Base-by-base conservation (phyloP, 2,888 invertebrate genomes). In the Beris chalybata region DNA sequence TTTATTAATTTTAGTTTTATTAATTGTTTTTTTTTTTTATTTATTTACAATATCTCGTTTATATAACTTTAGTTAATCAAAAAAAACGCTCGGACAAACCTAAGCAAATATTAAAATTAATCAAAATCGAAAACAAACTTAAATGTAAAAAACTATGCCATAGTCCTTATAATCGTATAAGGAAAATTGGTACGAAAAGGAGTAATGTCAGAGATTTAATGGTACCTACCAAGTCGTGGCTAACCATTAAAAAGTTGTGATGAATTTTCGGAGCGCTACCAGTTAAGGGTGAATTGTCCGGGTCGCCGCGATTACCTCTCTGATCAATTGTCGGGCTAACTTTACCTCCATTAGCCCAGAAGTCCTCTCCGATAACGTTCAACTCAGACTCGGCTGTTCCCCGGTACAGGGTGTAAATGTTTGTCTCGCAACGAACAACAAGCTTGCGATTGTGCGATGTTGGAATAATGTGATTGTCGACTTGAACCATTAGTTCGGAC, bases 261-360 rank as follows among this genome's bases (percentile, higher is more conserved):
- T 61, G 61, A 5, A 32, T 38, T 12, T 45, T 56, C 5, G 22
- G 50, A 11, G 64, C 44, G 43, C 65, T 59, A 6, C 70, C 72
- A 2, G 70, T 71, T 54, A 72, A 59, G 47, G 71, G 70, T 53
- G 72, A 72, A 61, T 72, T 71, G 52, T 71, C 72, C 3, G 72
- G 72, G 66, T 72, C 72, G 5, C 72, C 72, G 13, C 69, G 68
- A 65, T 70, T 67, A 22, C 72, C 69, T 2, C 72, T 68, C 57
- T 71, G 72, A 65, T 71, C 72, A 2, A 69, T 71, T 45, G 71
- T 72, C 48, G 72, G 72, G 50, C 71, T 71, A 4, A 71, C 70
- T 61, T 70, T 71, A 3, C 70, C 70, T 7, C 71, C 72, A 30
- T 67, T 67, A 15, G 70, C 45, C 70, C 70, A 70, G 61, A 65